Evolutionary conservation across 2,113 vertebrate species (phyloP).

Genomic region (Cygnus buccinator): DNA sequence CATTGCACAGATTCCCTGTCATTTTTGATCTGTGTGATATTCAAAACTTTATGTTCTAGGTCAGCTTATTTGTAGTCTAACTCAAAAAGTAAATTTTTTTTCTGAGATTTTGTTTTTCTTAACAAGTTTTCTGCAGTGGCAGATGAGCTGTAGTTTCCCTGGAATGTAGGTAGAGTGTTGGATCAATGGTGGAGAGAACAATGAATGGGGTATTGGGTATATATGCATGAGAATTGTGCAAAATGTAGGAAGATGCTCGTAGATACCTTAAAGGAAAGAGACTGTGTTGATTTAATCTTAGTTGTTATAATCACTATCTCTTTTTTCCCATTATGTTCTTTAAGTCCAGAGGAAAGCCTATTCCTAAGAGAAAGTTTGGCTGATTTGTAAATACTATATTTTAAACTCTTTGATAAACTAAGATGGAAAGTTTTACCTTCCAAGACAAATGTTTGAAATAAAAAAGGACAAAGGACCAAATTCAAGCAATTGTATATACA

Average conservation of each 20-base stretch:
- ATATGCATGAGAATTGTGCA: neutral
- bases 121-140: neutral
- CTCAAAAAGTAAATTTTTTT: neutral
- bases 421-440: neutral
- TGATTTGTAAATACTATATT: neutral
- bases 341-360: neutral
- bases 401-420: neutral
- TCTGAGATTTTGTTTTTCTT: neutral
- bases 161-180: neutral
- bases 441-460: neutral
- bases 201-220: accelerated
- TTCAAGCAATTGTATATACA: neutral
- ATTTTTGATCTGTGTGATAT: neutral
- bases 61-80: neutral
- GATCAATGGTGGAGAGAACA: neutral
- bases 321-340: neutral
- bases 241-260: neutral
- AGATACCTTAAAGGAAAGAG: neutral
- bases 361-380: neutral
- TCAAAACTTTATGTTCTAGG: neutral
- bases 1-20: neutral
- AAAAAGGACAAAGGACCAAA: neutral
- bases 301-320: neutral
- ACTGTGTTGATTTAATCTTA: neutral
- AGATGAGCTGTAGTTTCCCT: neutral